Evolutionary conservation across 2,888 invertebrate genomes (phyloP).

Genomic region (Hypercompe scribonia): DNA sequence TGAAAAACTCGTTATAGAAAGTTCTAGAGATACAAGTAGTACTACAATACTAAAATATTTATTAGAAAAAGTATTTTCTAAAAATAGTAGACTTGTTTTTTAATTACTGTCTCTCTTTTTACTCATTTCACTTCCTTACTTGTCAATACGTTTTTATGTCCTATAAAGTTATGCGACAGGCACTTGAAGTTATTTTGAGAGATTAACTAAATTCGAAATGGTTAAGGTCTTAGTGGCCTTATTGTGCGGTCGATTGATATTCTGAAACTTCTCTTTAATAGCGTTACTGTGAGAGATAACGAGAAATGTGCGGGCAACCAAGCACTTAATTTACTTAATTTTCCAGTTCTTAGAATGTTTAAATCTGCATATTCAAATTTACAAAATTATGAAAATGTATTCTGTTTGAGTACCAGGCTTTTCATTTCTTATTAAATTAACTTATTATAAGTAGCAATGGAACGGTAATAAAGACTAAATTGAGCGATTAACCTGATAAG

Average conservation of each 20-base stretch:
- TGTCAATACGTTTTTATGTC: not conserved
- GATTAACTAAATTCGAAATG: slow-evolving; percentile 13
- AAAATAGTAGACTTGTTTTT: not conserved
- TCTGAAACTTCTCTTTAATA: slow-evolving; percentile 26
- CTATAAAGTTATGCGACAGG: not conserved
- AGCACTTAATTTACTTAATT: slow-evolving; percentile 26
- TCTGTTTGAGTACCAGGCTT: slow-evolving; percentile 2
- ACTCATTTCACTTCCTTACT: not conserved
- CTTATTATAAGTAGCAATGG: slow-evolving; percentile 1
- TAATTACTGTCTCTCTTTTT: not conserved
- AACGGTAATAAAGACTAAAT: slow-evolving; percentile 5
- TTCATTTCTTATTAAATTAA: not conserved
- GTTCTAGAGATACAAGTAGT: not conserved
- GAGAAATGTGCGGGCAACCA: slow-evolving; percentile 23
- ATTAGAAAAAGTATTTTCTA: not conserved
- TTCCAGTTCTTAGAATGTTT: slow-evolving; percentile 24
- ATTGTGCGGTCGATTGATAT: slow-evolving; percentile 31
- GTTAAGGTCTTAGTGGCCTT: slow-evolving; percentile 11
- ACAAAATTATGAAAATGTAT: slow-evolving; percentile 31
- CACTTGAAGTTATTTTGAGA: not conserved
- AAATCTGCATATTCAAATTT: slow-evolving; percentile 33
- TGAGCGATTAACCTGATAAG: slow-evolving; percentile 11
- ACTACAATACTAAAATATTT: not conserved
- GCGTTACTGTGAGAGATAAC: slow-evolving; percentile 25
- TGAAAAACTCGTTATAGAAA: not conserved